Evolutionary conservation across 2,113 vertebrate species (phyloP), one percentile per base, ranked within the genome.

Genomic region (Irena cyanogastra): DNA sequence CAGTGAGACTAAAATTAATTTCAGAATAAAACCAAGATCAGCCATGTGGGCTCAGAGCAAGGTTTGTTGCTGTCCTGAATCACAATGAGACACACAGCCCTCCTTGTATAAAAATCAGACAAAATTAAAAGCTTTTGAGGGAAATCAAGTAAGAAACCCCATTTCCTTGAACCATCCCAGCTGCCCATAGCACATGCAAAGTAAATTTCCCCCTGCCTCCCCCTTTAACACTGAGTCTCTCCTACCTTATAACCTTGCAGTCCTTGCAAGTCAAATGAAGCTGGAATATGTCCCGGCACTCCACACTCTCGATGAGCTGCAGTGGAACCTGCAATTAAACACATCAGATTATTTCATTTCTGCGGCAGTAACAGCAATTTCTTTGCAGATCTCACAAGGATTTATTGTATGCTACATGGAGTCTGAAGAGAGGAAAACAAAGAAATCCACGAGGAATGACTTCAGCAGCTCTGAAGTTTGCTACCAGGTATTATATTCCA

Each of bases 261-360:
- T 99, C 99, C 97, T 99, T 99, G 97, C 99, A 99, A 87, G 99
- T 99, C 97, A 99, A 98, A 70, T 99, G 99, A 83, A 99, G 99
- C 83, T 99, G 99, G 96, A 99, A 99, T 97, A 99, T 99, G 83
- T 99, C 99, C 26, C 99, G 98, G 95, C 99, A 99, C 97, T 99
- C 99, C 54, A 99, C 98, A 11, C 97, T 98, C 97, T 99, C 99
- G 45, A 99, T 99, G 60, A 99, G 98, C 98, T 99, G 99, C 93
- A 99, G 96, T 13, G 99, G 99, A 97, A 99, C 98, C 99, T 99
- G 97, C 47, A 96, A 98, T 75, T 64, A 53, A 92, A 94, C 90
- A 97, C 61, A 97, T 24, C 6, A 71, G 11, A 61, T 75, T 6
- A 27, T 42, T 90, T 95, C 50, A 96, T 44, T 96, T 28, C 84